Conservation (phyloP, 1,140 invertebrate species). For the Ylistrum balloti region DNA sequence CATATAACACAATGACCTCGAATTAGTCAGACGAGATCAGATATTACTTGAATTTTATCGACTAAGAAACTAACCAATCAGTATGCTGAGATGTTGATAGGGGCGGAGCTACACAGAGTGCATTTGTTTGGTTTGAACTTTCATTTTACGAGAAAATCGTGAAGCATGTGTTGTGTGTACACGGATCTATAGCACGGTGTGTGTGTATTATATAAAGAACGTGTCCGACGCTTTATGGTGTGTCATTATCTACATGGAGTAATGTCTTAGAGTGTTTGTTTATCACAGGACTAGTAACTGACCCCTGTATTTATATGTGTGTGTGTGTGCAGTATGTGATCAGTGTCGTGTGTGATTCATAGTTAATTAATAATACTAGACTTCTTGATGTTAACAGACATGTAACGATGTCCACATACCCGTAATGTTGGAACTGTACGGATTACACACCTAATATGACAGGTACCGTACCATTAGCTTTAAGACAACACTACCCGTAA, state of each 20-base stretch:
- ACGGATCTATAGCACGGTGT: neutral
- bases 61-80: neutral
- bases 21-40: conserved; percentile 33
- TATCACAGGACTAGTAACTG: neutral
- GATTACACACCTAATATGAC: neutral
- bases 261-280: conserved; percentile 5
- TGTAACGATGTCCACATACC: neutral
- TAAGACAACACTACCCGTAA: neutral
- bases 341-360: neutral
- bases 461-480: neutral
- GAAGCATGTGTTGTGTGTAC: conserved; percentile 26
- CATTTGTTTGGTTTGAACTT: conserved; percentile 38
- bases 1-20: neutral
- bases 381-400: conserved; percentile 2
- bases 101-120: neutral
- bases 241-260: neutral
- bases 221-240: neutral
- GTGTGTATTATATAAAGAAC: neutral
- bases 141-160: neutral
- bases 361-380: neutral
- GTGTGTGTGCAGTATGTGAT: neutral
- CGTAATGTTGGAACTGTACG: neutral
- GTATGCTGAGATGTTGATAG: neutral
- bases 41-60: conserved; percentile 28
- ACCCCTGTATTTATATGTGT: neutral